Percentiles rank a stretch among this genome's conserved stretches.
Evolutionary conservation across 2,888 invertebrate genomes (phyloP).

Genomic region (Mythimna pallens): DNA sequence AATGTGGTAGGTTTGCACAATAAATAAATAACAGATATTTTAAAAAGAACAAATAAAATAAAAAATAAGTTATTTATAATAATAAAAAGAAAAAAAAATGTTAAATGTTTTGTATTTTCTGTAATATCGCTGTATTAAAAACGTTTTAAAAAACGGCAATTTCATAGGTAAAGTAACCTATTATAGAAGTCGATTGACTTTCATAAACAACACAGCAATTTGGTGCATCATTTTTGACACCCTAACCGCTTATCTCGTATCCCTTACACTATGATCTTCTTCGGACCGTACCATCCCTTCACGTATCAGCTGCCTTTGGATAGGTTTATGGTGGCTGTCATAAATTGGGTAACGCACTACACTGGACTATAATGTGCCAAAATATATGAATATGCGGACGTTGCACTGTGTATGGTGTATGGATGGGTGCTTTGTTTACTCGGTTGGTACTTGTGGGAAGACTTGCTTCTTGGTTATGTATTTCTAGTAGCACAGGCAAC

Average conservation of each 20-base stretch:
- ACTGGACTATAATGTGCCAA: slow-evolving; percentile 37
- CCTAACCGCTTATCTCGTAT: slow-evolving; percentile 4
- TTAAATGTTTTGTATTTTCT: no score
- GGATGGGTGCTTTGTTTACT: slow-evolving; percentile 14
- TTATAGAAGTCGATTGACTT: no score
- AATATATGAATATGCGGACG: slow-evolving; percentile 41
- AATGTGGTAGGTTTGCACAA: no score
- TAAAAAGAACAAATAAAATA: no score
- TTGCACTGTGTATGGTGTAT: slow-evolving; percentile 15
- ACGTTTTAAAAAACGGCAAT: no score
- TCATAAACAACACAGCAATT: no score
- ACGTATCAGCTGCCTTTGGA: slow-evolving; percentile 79
- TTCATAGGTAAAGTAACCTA: no score
- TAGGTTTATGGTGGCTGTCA: slow-evolving; percentile 80
- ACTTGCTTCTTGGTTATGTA: neutral
- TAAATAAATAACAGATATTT: no score
- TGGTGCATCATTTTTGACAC: neutral
- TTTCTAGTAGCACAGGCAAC: neutral
- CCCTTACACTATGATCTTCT: slow-evolving; percentile 40
- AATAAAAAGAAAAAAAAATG: no score
- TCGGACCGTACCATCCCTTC: slow-evolving; percentile 71
- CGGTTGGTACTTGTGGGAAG: neutral
- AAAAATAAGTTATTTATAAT: no score
- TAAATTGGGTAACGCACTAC: slow-evolving; percentile 68
- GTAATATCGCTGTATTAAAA: no score